Percentiles rank a stretch among this genome's conserved stretches.
phyloP scores from a whole-genome alignment of 2,113 vertebrate genomes.

The Phoenicopterus ruber region DNA sequence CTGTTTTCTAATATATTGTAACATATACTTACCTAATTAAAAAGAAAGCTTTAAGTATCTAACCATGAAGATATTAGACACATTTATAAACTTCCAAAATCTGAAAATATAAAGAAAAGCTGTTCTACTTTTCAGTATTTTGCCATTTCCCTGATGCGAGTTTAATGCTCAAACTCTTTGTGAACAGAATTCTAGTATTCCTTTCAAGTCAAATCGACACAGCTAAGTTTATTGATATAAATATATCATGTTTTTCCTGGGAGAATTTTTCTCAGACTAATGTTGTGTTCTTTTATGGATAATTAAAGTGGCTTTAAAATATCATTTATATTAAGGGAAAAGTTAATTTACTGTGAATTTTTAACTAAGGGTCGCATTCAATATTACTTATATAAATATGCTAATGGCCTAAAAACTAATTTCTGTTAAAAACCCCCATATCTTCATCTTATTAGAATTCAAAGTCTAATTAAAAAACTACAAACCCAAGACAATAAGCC shows the following conservation, averaged over 20 bases:
- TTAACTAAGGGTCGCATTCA: background rate
- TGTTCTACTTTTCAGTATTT: background rate
- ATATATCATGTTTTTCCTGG: background rate
- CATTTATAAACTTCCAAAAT: background rate
- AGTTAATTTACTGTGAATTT: slow-evolving; percentile 20
- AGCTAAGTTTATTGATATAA: background rate
- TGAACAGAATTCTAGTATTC: background rate
- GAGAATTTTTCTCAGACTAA: background rate
- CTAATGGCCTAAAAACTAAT: slow-evolving; percentile 6
- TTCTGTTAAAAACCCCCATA: background rate
- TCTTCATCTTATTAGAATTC: background rate
- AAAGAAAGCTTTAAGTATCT: background rate
- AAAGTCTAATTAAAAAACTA: slow-evolving; percentile 2
- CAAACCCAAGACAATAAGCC: background rate
- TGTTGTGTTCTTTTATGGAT: background rate
- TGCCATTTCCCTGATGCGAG: background rate
- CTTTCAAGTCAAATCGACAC: background rate
- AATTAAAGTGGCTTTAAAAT: slow-evolving; percentile 2
- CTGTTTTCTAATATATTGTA: background rate
- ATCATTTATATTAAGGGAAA: background rate
- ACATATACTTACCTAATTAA: background rate
- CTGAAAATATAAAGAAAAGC: background rate
- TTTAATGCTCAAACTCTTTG: background rate
- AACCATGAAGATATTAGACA: background rate
- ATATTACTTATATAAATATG: background rate